Percentiles rank a stretch among this genome's conserved stretches.
Evolutionary conservation across 2,797 vertebrate genomes (phyloP).

Genomic region (Sebastes taczanowskii): DNA sequence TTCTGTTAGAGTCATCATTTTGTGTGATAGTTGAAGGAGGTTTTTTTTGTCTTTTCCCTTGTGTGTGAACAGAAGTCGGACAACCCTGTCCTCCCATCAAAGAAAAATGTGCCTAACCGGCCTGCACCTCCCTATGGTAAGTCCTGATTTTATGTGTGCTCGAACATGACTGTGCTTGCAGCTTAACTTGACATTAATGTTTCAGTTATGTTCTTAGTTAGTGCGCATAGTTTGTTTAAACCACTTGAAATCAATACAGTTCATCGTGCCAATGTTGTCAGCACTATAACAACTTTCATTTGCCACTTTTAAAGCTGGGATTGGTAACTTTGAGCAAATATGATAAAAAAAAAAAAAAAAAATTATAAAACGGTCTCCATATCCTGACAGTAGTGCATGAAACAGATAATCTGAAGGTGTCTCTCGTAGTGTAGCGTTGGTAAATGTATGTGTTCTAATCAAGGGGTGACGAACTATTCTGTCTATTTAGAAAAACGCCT

Average conservation of each 20-base stretch:
- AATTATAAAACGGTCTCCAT: fast-evolving
- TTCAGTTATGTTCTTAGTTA: background rate
- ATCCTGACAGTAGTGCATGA: no score
- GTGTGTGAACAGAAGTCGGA: conserved; percentile 86
- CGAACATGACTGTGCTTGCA: conserved; percentile 5
- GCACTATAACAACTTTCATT: background rate
- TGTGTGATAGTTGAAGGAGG: background rate
- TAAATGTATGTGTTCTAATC: no score
- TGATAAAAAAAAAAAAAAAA: no score
- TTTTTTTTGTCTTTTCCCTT: conserved; percentile 6
- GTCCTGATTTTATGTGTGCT: conserved; percentile 30
- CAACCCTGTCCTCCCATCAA: conserved; percentile 88
- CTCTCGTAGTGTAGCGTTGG: no score
- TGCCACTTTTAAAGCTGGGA: background rate
- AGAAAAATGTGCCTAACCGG: conserved; percentile 90
- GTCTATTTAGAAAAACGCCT: no score
- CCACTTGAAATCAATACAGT: background rate
- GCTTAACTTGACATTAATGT: background rate
- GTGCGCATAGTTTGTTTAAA: background rate
- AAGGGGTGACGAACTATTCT: no score
- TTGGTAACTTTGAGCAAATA: no score
- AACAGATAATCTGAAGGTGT: no score
- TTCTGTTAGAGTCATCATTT: conserved; percentile 36
- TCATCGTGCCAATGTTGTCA: background rate
- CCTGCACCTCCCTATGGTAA: conserved; percentile 95